Base-by-base conservation (phyloP, 2,888 invertebrate species). In the Aplocera efformata region DNA sequence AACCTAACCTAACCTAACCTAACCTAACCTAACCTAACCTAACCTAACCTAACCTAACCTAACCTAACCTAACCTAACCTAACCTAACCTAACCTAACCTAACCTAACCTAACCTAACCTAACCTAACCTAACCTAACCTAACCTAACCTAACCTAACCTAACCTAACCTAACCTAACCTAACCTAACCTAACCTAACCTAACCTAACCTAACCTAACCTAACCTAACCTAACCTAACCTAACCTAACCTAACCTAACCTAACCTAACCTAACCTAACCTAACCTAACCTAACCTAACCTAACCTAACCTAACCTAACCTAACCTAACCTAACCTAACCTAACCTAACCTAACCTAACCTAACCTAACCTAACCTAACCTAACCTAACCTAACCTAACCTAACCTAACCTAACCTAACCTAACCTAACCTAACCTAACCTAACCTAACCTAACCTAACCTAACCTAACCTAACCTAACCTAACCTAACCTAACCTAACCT, bases 1-100 rank as follows among this genome's bases (percentile, higher is more conserved):
- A 54, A 51, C 54, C 51, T 50, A 54, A 53, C 53, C 53, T 53
- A 53, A 53, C 53, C 53, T 53, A 53, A 53, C 53, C 53, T 54
- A 52, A 49, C 47, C 49, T 46, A 50, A 52, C 50, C 53, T 56
- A 17, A 17, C 13, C 13, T 17, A 27, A 27, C 27, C 27, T 27
- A 27, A 27, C 27, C 27, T 27, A 27, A 27, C 27, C 27, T 27
- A 27, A 27, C 27, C 27, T 27, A 27, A 27, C 27, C 27, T 27
- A 27, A 27, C 27, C 27, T 27, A 27, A 27, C 27, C 27, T 27
- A 27, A 27, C 27, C 27, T 27, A 27, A 27, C 27, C 27, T 27
- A 27, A 27, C 27, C 27, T 27, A 27, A 27, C 27, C 27, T 27
- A 27, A 27, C 27, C 27, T 27, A 27, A 27, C 27, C 27, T 27